These are phyloP conservation scores for Pelecanoides urinatrix DNA, from an alignment of 2,113 vertebrate species.

Conservation along the genomic window DNA sequence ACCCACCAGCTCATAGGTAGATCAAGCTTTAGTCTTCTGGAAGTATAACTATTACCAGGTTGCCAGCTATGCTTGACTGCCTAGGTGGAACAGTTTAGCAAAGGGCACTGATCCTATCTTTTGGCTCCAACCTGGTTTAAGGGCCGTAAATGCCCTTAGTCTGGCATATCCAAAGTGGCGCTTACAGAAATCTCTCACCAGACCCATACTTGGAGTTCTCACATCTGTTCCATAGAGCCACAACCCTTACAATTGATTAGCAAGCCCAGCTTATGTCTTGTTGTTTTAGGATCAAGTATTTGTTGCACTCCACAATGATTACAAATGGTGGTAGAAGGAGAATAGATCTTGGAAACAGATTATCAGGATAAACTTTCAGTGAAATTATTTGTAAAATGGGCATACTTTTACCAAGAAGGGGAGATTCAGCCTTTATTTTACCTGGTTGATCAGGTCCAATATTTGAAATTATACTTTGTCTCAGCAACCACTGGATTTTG, in stretches of 20 bases:
- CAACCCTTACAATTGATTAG: neutral
- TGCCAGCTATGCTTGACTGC: neutral
- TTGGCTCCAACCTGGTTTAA: neutral
- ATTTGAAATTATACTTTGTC: neutral
- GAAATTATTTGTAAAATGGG: neutral
- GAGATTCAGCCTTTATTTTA: neutral
- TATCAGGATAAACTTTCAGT: neutral
- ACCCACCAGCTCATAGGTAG: neutral
- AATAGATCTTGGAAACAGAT: neutral
- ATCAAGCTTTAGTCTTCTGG: neutral
- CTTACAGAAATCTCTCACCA: neutral
- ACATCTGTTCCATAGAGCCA: neutral
- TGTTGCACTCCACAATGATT: neutral
- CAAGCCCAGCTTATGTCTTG: neutral
- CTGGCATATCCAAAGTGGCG: neutral
- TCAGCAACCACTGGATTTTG: neutral
- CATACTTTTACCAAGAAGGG: neutral
- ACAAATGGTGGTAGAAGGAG: neutral
- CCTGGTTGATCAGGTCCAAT: neutral
- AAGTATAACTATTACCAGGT: neutral
- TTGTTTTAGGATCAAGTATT: neutral
- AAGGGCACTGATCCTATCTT: neutral
- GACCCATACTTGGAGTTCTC: neutral
- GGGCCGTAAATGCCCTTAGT: neutral
- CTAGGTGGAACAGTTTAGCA: neutral